Conservation (phyloP, 2,797 vertebrate genomes). For the Acanthurus lineatus region DNA sequence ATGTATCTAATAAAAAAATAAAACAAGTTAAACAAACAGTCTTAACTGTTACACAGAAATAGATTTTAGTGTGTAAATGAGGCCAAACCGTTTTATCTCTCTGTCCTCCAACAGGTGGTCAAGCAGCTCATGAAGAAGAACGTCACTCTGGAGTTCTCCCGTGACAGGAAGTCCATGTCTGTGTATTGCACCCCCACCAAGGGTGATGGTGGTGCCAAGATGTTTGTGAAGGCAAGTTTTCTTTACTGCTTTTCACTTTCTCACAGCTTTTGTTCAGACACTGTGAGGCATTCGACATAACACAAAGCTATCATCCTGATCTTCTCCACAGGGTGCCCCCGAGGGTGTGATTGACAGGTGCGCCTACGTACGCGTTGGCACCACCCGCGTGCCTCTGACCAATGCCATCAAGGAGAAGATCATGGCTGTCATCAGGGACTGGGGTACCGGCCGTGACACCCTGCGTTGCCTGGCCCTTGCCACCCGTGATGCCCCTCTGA, state of each 20-base stretch:
- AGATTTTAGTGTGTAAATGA: neutral
- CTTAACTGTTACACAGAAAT: neutral
- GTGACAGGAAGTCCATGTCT: slow-evolving; percentile 98
- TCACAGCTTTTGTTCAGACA: neutral
- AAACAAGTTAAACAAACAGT: neutral
- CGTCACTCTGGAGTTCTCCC: slow-evolving; percentile 96
- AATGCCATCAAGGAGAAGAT: slow-evolving; percentile 90
- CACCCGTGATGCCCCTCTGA: slow-evolving; percentile 92
- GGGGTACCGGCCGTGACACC: slow-evolving; percentile 94
- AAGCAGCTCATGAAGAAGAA: slow-evolving; percentile 97
- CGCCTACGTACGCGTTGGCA: slow-evolving; percentile 92
- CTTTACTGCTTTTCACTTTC: neutral
- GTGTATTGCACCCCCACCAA: slow-evolving; percentile 93
- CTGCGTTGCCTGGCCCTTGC: slow-evolving; percentile 94
- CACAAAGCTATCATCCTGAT: slow-evolving; percentile 4
- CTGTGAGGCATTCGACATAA: neutral
- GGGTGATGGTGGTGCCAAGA: slow-evolving; percentile 93
- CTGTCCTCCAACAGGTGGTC: slow-evolving; percentile 84
- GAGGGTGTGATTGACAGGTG: slow-evolving; percentile 97
- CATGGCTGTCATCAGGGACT: slow-evolving; percentile 91
- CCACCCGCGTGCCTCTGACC: slow-evolving; percentile 91
- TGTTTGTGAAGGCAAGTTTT: slow-evolving; percentile 92
- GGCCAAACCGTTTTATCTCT: neutral
- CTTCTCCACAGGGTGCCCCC: slow-evolving; percentile 88
- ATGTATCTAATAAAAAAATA: no score